phyloP scores from a whole-genome alignment of 2,888 invertebrate genomes.

The Drosophila bunnanda region DNA sequence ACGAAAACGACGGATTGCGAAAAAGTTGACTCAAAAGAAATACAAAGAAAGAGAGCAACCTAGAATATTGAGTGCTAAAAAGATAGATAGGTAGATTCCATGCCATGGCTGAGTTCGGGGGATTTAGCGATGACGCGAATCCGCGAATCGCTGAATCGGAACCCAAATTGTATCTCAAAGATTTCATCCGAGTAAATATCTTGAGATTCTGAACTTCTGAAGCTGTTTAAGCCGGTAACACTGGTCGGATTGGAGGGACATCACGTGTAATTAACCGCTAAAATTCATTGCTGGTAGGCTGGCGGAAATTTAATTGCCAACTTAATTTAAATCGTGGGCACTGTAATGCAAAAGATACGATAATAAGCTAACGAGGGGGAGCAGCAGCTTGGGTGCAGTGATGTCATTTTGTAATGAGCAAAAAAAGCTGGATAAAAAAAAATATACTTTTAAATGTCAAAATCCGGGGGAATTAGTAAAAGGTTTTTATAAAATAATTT shows the following conservation, averaged over 20 bases:
- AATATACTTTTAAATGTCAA: no score
- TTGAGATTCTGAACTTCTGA: no score
- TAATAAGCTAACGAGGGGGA: constrained; percentile 22
- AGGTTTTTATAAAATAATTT: no score
- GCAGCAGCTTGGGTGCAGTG: constrained; percentile 30
- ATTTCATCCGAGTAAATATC: no score
- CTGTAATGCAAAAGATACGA: constrained; percentile 41
- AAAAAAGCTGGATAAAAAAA: no score
- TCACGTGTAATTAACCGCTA: background rate
- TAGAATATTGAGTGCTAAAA: constrained; percentile 10
- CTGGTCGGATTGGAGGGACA: background rate
- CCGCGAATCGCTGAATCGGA: constrained; percentile 1
- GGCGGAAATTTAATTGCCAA: constrained; percentile 40
- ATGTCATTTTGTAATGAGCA: background rate
- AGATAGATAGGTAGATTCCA: background rate
- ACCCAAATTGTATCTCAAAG: constrained; percentile 2
- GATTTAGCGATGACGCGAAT: background rate
- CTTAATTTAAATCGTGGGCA: constrained; percentile 37
- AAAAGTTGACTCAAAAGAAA: constrained; percentile 9
- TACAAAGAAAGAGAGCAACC: background rate
- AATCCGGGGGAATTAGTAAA: no score
- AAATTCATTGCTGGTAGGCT: background rate
- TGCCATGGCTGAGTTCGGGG: background rate
- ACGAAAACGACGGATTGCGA: background rate
- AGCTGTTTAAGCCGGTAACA: background rate